These are phyloP conservation scores for Probosciger aterrimus DNA, from an alignment of 2,113 vertebrate species.

Conservation along the genomic window DNA sequence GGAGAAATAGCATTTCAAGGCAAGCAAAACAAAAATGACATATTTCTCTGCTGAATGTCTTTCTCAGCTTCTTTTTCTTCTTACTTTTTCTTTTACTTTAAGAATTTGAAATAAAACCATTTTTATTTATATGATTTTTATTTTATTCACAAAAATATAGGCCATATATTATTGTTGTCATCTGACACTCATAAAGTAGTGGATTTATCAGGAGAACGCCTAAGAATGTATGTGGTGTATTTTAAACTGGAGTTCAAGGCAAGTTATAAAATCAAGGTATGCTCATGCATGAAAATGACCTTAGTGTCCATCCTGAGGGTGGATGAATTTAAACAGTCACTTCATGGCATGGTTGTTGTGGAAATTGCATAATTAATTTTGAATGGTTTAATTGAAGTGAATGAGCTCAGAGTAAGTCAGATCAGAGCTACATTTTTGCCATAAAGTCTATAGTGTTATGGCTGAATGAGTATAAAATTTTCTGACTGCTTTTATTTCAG, in stretches of 20 bases:
- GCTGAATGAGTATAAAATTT: fast-evolving
- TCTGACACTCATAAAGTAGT: background rate
- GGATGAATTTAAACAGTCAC: background rate
- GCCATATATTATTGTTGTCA: fast-evolving
- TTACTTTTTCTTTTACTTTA: background rate
- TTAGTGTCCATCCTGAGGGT: background rate
- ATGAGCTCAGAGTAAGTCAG: background rate
- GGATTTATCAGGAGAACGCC: background rate
- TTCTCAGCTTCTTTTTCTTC: background rate
- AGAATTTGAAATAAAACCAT: fast-evolving
- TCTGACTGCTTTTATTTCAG: background rate
- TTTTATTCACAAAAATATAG: background rate
- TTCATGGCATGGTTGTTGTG: background rate
- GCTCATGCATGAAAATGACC: background rate
- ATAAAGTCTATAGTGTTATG: background rate
- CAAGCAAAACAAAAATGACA: background rate
- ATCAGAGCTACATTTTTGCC: background rate
- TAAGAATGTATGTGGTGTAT: background rate
- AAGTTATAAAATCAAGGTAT: background rate
- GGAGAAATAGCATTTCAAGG: background rate
- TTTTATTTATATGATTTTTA: background rate
- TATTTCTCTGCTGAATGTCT: background rate
- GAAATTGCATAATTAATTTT: background rate
- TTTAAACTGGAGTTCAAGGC: background rate
- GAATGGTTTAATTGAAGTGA: background rate